Percentiles rank a stretch among this genome's conserved stretches.
phyloP scores from a whole-genome alignment of 2,113 vertebrate species.

The Tetraodon nigroviridis region DNA sequence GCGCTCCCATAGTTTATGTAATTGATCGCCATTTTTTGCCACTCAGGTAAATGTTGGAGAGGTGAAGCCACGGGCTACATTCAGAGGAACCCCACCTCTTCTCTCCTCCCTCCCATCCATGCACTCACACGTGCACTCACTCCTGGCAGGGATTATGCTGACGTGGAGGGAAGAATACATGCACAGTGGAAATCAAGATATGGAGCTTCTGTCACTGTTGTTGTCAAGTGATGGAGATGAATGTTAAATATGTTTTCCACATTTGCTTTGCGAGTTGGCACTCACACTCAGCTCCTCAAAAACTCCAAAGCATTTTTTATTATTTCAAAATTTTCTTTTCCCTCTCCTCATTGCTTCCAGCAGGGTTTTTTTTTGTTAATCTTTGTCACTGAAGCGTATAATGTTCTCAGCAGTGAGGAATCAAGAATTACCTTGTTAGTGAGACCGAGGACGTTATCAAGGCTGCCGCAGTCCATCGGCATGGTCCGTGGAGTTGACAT shows the following conservation, averaged over 20 bases:
- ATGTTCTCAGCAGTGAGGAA: slow-evolving; percentile 30
- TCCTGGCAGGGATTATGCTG: slow-evolving; percentile 58
- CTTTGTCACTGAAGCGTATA: slow-evolving; percentile 36
- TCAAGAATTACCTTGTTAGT: slow-evolving; percentile 3
- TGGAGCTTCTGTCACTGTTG: slow-evolving; percentile 41
- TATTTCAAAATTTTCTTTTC: slow-evolving; percentile 14
- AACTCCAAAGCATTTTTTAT: background rate
- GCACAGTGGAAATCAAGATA: slow-evolving; percentile 55
- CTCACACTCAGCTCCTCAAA: slow-evolving; percentile 9
- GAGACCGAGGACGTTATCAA: too few species aligned
- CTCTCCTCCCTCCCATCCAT: slow-evolving; percentile 20
- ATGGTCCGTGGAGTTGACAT: too few species aligned
- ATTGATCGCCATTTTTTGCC: slow-evolving; percentile 25
- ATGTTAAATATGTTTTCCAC: slow-evolving; percentile 31
- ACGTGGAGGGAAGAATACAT: slow-evolving; percentile 50
- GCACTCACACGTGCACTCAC: slow-evolving; percentile 27
- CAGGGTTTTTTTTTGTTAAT: slow-evolving; percentile 6
- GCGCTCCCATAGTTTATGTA: slow-evolving; percentile 22
- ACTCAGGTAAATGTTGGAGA: slow-evolving; percentile 48
- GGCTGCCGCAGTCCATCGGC: too few species aligned
- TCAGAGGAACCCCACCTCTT: slow-evolving; percentile 46
- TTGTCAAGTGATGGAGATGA: slow-evolving; percentile 43
- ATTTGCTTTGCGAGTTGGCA: slow-evolving; percentile 4
- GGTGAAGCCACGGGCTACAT: slow-evolving; percentile 54
- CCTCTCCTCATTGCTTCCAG: slow-evolving; percentile 5